Conservation (phyloP, 2,888 invertebrate species). For the Caenorhabditis sp. region DNA sequence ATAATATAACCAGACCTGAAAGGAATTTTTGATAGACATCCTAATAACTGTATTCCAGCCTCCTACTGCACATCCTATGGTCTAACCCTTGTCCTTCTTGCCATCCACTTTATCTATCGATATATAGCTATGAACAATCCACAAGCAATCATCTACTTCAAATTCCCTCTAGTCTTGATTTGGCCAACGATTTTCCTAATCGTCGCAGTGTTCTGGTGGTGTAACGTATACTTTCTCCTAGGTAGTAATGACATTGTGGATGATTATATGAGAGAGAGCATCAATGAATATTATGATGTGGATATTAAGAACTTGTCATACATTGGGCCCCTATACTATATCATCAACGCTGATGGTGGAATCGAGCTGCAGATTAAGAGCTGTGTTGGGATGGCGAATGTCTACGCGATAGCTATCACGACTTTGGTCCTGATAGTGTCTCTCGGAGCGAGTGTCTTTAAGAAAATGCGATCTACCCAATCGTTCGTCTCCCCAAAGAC, state of each 20-base stretch:
- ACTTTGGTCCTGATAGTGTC: constrained; percentile 26
- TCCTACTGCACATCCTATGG: constrained; percentile 29
- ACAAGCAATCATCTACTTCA: constrained; percentile 8
- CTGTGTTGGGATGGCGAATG: constrained; percentile 28
- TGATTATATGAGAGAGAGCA: constrained; percentile 20
- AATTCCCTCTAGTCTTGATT: constrained; percentile 15
- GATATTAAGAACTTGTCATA: constrained; percentile 20
- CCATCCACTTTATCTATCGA: constrained; percentile 32
- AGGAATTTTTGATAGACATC: no score
- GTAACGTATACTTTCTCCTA: constrained; percentile 27
- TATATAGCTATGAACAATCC: constrained; percentile 17
- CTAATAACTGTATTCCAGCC: no score
- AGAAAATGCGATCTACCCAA: constrained; percentile 17
- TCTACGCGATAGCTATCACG: constrained; percentile 22
- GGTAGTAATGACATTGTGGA: constrained; percentile 17
- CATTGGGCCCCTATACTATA: constrained; percentile 7
- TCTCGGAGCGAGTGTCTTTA: constrained; percentile 17
- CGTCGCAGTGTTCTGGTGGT: constrained; percentile 25
- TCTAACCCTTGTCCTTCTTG: constrained; percentile 21
- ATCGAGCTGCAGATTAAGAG: constrained; percentile 23
- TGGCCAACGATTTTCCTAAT: constrained; percentile 18
- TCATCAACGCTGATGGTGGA: not conserved
- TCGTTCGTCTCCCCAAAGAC: constrained; percentile 8
- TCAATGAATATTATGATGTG: constrained; percentile 25
- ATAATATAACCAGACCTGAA: no score